Evolutionary conservation across 2,113 vertebrate genomes (phyloP).

Genomic region (Heterotilapia buettikoferi): DNA sequence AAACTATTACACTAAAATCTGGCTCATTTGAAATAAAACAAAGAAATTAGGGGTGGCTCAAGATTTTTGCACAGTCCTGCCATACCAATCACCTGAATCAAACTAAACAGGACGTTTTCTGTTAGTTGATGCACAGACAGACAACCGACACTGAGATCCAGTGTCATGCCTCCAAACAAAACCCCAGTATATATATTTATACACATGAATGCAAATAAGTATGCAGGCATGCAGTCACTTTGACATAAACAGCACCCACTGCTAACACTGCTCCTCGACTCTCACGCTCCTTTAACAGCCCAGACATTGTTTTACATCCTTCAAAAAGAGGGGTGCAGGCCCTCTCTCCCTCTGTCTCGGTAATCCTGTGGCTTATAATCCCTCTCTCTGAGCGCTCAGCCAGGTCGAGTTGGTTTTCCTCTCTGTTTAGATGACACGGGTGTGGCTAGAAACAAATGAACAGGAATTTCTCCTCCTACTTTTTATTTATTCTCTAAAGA

Average conservation of each 20-base stretch:
- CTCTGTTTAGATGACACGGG: background rate
- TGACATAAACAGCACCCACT: background rate
- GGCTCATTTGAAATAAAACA: background rate
- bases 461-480: background rate
- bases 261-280: background rate
- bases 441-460: background rate
- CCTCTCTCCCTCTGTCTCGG: background rate
- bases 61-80: accelerated
- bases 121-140: background rate
- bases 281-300: background rate
- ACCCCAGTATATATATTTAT: background rate
- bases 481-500: background rate
- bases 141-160: background rate
- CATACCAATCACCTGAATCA: background rate
- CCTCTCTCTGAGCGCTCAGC: background rate
- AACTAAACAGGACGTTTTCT: background rate
- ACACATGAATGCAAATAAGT: background rate
- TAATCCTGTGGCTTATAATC: constrained; percentile 10
- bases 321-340: background rate
- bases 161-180: background rate
- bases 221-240: constrained; percentile 11
- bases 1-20: background rate
- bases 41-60: accelerated
- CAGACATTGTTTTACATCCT: background rate
- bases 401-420: background rate